Evolutionary conservation across 2,797 vertebrate species (phyloP).

Genomic region (Clarias pachynema): DNA sequence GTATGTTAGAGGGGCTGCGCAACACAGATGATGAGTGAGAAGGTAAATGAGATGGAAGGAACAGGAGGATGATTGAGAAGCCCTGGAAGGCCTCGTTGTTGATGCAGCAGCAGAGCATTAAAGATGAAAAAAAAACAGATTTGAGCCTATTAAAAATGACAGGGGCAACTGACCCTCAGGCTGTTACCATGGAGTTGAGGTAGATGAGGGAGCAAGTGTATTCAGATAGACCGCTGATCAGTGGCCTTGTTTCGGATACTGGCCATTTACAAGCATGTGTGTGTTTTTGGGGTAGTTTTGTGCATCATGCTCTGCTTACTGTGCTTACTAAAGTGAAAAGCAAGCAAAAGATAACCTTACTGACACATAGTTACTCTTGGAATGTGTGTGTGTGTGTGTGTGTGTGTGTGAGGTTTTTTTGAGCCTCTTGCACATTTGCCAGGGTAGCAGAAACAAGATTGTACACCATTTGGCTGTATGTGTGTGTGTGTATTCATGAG

Average conservation of each 20-base stretch:
- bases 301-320: neutral
- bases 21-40: slow-evolving; percentile 12
- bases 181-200: slow-evolving; percentile 69
- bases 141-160: slow-evolving; percentile 61
- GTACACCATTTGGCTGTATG: slow-evolving; percentile 3
- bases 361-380: neutral
- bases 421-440: slow-evolving; percentile 11
- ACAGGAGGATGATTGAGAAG: slow-evolving; percentile 24
- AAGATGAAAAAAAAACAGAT: slow-evolving; percentile 49
- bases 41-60: slow-evolving; percentile 15
- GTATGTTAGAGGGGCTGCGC: neutral
- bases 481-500: slow-evolving; percentile 16
- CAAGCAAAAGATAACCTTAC: neutral
- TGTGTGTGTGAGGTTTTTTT: neutral
- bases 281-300: neutral
- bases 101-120: slow-evolving; percentile 32
- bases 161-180: slow-evolving; percentile 56
- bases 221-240: slow-evolving; percentile 21
- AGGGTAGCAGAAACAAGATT: neutral
- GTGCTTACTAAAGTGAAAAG: neutral
- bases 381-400: slow-evolving; percentile 10
- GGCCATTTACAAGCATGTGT: slow-evolving; percentile 31
- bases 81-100: slow-evolving; percentile 43
- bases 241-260: slow-evolving; percentile 30
- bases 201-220: slow-evolving; percentile 25